These are phyloP conservation scores for Himalopsyche anomala DNA, from an alignment of 2,888 invertebrate genomes.

Conservation along the genomic window DNA sequence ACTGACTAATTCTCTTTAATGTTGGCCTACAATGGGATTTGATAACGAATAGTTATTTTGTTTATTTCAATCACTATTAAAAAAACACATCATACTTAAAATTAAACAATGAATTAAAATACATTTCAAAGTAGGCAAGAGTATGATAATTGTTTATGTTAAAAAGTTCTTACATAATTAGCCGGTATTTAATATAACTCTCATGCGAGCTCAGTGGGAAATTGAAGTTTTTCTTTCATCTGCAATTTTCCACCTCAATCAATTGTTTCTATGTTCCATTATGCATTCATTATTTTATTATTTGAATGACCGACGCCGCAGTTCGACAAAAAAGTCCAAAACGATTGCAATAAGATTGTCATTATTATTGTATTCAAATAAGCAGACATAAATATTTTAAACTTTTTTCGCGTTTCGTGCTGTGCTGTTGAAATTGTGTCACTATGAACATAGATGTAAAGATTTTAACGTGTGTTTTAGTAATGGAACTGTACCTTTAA, in stretches of 20 bases:
- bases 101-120: too few species aligned
- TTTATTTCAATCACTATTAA: too few species aligned
- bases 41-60: too few species aligned
- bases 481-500: background rate
- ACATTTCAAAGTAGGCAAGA: too few species aligned
- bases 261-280: background rate
- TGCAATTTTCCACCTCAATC: background rate
- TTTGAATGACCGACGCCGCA: background rate
- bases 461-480: background rate
- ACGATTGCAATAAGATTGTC: background rate
- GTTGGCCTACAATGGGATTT: too few species aligned
- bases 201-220: background rate
- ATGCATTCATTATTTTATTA: background rate
- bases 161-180: conserved; percentile 1
- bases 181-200: background rate
- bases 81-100: too few species aligned
- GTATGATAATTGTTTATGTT: too few species aligned
- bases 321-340: background rate
- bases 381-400: background rate
- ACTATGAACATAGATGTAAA: background rate
- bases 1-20: too few species aligned
- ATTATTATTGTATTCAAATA: conserved; percentile 30
- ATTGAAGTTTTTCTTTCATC: background rate
- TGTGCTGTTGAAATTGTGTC: conserved; percentile 8
- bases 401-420: background rate